Conservation (phyloP, 2,888 invertebrate genomes). For the Eremobia ochroleuca region DNA sequence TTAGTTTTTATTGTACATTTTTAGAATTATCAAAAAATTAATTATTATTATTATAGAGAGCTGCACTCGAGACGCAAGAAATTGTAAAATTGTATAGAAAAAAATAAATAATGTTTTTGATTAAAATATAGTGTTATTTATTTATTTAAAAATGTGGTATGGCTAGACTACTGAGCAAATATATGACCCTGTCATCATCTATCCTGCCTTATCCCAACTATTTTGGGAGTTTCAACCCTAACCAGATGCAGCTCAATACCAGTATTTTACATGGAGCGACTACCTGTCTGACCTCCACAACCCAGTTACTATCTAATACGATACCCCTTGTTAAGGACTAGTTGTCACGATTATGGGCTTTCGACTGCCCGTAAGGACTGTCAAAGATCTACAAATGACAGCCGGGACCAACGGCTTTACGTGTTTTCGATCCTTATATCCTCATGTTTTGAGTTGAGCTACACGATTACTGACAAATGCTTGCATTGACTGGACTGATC, state of each 20-base stretch:
- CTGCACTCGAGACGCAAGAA: constrained; percentile 81
- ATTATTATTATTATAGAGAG: constrained; percentile 76
- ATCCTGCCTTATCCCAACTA: not conserved
- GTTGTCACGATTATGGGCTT: no score
- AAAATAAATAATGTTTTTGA: constrained; percentile 87
- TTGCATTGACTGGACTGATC: no score
- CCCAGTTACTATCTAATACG: not conserved
- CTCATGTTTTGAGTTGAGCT: no score
- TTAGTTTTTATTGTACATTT: constrained; percentile 77
- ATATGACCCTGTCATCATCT: not conserved
- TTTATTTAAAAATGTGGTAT: constrained; percentile 16
- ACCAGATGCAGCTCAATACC: not conserved
- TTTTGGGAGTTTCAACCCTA: not conserved
- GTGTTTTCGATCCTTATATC: not conserved
- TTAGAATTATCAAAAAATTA: constrained; percentile 71
- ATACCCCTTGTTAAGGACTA: not conserved
- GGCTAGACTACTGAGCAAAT: not conserved
- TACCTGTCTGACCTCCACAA: not conserved
- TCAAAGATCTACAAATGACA: not conserved
- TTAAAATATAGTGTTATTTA: constrained; percentile 73
- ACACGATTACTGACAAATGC: no score
- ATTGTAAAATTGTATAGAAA: constrained; percentile 87
- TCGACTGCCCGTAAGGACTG: no score
- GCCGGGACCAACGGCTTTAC: not conserved
- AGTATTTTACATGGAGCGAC: not conserved